Percentiles rank a stretch among this genome's conserved stretches.
These are phyloP conservation scores for Trichomalopsis sarcophagae DNA, from an alignment of 1,140 invertebrate genomes.

Conservation along the genomic window DNA sequence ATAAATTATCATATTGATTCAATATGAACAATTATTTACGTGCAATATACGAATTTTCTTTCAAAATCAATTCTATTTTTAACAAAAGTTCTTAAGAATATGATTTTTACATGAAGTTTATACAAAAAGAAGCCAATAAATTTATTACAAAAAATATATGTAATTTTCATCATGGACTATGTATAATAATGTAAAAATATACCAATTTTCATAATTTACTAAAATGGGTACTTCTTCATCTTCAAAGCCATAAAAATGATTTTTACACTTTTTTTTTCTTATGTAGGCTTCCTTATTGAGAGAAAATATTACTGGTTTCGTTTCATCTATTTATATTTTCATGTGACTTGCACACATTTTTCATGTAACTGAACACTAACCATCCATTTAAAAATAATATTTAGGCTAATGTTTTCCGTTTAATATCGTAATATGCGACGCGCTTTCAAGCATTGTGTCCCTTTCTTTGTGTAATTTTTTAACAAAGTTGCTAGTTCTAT, in stretches of 20 bases:
- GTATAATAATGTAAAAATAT: constrained; percentile 47
- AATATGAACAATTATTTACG: constrained; percentile 38
- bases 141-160: constrained; percentile 45
- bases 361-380: constrained; percentile 22
- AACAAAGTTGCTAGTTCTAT: constrained; percentile 59
- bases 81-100: constrained; percentile 31
- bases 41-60: constrained; percentile 24
- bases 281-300: constrained; percentile 40
- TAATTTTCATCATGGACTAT: constrained; percentile 35
- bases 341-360: constrained; percentile 28
- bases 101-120: constrained; percentile 39
- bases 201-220: constrained; percentile 35
- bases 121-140: constrained; percentile 42
- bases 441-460: constrained; percentile 55
- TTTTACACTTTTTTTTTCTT: constrained; percentile 5
- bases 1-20: constrained; percentile 40
- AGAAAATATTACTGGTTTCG: constrained; percentile 53
- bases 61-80: constrained; percentile 28
- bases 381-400: constrained; percentile 45
- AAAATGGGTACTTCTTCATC: constrained; percentile 23
- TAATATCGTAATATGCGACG: constrained; percentile 23
- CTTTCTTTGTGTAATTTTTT: constrained; percentile 63
- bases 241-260: constrained; percentile 15
- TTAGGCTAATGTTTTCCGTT: constrained; percentile 31
- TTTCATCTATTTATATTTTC: constrained; percentile 52